Conservation (phyloP, 2,888 invertebrate species). For the Plebejus argus region DNA sequence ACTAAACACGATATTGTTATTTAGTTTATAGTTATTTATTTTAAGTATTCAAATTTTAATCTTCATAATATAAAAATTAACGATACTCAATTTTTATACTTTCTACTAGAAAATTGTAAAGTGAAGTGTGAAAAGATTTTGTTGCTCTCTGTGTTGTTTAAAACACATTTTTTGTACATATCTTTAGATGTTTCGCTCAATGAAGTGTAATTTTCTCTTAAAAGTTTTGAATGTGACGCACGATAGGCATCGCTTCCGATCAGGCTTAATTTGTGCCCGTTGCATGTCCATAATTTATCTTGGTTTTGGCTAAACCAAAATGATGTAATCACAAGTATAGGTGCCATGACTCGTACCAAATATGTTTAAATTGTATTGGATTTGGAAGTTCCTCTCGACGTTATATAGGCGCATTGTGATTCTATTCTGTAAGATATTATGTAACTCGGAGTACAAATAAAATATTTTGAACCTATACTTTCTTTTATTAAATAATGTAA, state of each 20-base stretch:
- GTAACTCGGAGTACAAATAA: slow-evolving; percentile 62
- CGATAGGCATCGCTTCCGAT: neutral
- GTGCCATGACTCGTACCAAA: slow-evolving; percentile 43
- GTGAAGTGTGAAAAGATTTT: neutral
- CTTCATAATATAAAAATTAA: neutral
- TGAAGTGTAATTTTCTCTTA: neutral
- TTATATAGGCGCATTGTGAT: slow-evolving; percentile 65
- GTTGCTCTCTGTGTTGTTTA: neutral
- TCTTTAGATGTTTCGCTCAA: neutral
- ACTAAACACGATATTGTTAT: neutral
- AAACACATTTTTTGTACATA: neutral
- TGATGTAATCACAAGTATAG: slow-evolving; percentile 32
- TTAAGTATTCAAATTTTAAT: neutral
- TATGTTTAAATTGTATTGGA: slow-evolving; percentile 44
- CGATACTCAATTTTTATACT: neutral
- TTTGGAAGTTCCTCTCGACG: slow-evolving; percentile 61
- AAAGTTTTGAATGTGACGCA: neutral
- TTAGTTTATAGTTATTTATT: slow-evolving; percentile 17
- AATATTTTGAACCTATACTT: slow-evolving; percentile 60
- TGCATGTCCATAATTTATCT: neutral
- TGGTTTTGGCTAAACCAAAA: neutral
- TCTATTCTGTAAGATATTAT: slow-evolving; percentile 54
- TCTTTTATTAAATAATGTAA: slow-evolving; percentile 35
- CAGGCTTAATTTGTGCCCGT: neutral
- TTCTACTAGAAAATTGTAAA: neutral